A percentile compares a stretch with the other conserved stretches of the same genome.
Conservation (phyloP, 2,888 invertebrate genomes). For the Blomia tropicalis region DNA sequence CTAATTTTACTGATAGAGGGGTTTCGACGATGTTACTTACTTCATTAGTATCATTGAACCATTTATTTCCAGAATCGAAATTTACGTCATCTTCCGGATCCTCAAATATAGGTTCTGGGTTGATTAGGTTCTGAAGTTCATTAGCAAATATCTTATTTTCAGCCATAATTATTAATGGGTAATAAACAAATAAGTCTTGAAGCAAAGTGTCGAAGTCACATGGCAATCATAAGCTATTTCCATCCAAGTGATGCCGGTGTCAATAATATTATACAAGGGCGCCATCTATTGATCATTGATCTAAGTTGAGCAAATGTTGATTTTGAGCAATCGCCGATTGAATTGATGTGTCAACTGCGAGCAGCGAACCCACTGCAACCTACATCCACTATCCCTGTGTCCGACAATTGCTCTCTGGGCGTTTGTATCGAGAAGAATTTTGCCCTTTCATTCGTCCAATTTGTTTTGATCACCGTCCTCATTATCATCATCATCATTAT, state of each 20-base stretch:
- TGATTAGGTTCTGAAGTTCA: conserved; percentile 24
- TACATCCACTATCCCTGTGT: no score
- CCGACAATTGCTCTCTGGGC: background rate
- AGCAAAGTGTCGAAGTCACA: background rate
- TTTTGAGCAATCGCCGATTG: background rate
- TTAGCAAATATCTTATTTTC: conserved; percentile 18
- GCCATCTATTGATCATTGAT: no score
- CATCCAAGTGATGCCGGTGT: no score
- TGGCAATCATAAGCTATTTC: background rate
- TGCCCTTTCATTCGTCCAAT: background rate
- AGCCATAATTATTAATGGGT: no score
- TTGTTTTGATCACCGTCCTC: background rate
- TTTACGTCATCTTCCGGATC: conserved; percentile 27
- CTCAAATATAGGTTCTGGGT: conserved; percentile 24
- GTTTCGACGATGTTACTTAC: background rate
- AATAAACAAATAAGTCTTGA: background rate
- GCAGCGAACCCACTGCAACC: background rate
- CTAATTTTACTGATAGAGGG: conserved; percentile 24
- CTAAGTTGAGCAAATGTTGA: no score
- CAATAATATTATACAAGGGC: no score
- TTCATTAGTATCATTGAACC: background rate
- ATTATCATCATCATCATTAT: no score
- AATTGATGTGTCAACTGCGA: background rate
- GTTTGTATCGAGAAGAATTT: background rate
- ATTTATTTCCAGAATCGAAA: conserved; percentile 18